A percentile compares a stretch with the other conserved stretches of the same genome.
Conservation (phyloP, 2,797 vertebrate species). For the Cuculus canorus region DNA sequence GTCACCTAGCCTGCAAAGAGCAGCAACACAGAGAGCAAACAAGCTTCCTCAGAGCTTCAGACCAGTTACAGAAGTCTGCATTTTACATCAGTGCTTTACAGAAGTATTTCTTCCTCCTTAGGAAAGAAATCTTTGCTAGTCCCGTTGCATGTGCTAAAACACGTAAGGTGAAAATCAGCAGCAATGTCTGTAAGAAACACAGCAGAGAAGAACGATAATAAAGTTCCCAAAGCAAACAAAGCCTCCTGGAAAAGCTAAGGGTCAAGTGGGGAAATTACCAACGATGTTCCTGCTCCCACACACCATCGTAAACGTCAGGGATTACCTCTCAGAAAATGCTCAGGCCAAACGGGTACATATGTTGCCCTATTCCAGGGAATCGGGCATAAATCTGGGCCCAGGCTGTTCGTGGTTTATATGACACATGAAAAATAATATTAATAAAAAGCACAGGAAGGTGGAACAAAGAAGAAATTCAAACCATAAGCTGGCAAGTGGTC, state of each 20-base stretch:
- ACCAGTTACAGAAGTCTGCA: background rate
- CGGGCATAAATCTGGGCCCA: background rate
- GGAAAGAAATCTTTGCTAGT: slow-evolving; percentile 18
- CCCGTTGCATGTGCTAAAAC: background rate
- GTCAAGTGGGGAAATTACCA: background rate
- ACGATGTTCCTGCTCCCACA: background rate
- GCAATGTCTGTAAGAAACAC: slow-evolving; percentile 11
- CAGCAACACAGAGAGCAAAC: slow-evolving; percentile 14
- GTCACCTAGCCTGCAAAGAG: background rate
- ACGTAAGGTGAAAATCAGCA: slow-evolving; percentile 34
- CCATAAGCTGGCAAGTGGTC: slow-evolving; percentile 56
- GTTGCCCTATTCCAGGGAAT: background rate
- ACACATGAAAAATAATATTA: slow-evolving; percentile 27
- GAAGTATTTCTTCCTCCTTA: slow-evolving; percentile 16
- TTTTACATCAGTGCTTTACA: slow-evolving; percentile 67
- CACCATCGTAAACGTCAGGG: background rate
- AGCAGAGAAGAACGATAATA: background rate
- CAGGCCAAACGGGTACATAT: background rate
- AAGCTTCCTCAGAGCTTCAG: background rate
- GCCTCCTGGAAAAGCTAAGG: background rate
- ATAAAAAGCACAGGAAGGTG: background rate
- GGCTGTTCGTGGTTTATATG: background rate
- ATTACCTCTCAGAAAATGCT: background rate
- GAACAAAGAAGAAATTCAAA: slow-evolving; percentile 54
- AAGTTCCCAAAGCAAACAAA: slow-evolving; percentile 46